These are phyloP conservation scores for Physocephala rufipes DNA, from an alignment of 2,888 invertebrate genomes.

Conservation along the genomic window DNA sequence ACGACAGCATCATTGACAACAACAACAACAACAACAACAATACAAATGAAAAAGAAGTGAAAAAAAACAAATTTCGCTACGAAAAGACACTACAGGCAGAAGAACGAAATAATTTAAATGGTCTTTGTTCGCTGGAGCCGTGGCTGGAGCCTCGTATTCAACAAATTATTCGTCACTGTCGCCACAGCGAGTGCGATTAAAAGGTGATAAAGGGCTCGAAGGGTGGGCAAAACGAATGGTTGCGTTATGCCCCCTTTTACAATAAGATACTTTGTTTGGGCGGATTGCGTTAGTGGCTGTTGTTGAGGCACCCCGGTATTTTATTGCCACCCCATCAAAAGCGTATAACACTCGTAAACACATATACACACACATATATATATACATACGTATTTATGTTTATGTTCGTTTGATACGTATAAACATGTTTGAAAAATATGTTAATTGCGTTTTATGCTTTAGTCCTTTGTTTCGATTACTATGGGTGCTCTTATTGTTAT, in stretches of 20 bases:
- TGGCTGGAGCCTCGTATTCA: conserved; percentile 1
- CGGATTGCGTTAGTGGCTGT: background rate
- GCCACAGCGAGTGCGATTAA: conserved; percentile 18
- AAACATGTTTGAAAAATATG: conserved; percentile 4
- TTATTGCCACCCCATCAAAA: background rate
- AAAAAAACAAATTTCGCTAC: no score
- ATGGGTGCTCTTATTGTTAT: background rate
- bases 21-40: background rate
- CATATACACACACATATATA: conserved; percentile 10
- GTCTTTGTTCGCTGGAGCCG: background rate
- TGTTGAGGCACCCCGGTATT: background rate
- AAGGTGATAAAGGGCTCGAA: background rate
- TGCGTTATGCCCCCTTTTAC: conserved; percentile 10
- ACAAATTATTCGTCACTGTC: conserved; percentile 10
- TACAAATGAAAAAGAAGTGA: no score
- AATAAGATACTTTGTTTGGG: conserved; percentile 24
- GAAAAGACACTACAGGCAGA: no score
- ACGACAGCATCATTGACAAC: background rate
- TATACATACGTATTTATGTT: background rate
- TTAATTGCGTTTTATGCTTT: conserved; percentile 25
- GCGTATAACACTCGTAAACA: background rate
- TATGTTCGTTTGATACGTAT: background rate
- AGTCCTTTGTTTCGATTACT: background rate
- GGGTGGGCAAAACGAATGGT: background rate
- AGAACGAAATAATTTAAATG: background rate